phyloP scores from a whole-genome alignment of 2,888 invertebrate genomes.

The Acrobeloides nanus region DNA sequence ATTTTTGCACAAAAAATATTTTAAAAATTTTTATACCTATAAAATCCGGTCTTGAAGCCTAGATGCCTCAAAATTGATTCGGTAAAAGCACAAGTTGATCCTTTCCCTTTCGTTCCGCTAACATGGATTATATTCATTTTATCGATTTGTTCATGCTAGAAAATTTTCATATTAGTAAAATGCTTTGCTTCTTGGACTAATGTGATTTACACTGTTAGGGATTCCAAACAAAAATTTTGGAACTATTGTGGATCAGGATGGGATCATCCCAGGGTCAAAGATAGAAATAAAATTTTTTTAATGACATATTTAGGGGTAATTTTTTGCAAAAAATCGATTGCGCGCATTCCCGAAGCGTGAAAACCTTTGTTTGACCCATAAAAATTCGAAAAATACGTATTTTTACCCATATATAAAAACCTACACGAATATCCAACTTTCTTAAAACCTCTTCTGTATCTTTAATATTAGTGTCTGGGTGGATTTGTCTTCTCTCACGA shows the following conservation, averaged over 20 bases:
- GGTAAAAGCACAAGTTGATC: slow-evolving; percentile 81
- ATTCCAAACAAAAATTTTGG: too few species aligned
- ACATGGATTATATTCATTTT: slow-evolving; percentile 76
- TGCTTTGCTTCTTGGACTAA: not conserved
- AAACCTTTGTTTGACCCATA: not conserved
- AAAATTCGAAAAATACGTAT: not conserved
- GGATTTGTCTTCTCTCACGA: slow-evolving; percentile 27
- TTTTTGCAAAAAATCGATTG: too few species aligned
- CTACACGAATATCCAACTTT: slow-evolving; percentile 17
- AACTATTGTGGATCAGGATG: too few species aligned
- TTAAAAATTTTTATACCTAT: slow-evolving; percentile 55
- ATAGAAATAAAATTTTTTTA: too few species aligned
- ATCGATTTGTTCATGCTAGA: slow-evolving; percentile 37
- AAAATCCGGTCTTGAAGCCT: slow-evolving; percentile 83
- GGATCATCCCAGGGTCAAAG: too few species aligned
- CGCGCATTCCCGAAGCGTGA: too few species aligned
- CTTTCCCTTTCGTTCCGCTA: slow-evolving; percentile 93
- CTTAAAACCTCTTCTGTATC: slow-evolving; percentile 19
- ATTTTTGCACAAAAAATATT: slow-evolving; percentile 11
- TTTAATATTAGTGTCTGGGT: slow-evolving; percentile 10
- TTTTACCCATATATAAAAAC: not conserved
- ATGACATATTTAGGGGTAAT: too few species aligned
- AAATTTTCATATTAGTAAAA: slow-evolving; percentile 1
- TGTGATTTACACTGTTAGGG: not conserved
- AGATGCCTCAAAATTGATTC: slow-evolving; percentile 78